Base-by-base conservation (phyloP, 2,888 invertebrate species). In the Brachyptera putata region DNA sequence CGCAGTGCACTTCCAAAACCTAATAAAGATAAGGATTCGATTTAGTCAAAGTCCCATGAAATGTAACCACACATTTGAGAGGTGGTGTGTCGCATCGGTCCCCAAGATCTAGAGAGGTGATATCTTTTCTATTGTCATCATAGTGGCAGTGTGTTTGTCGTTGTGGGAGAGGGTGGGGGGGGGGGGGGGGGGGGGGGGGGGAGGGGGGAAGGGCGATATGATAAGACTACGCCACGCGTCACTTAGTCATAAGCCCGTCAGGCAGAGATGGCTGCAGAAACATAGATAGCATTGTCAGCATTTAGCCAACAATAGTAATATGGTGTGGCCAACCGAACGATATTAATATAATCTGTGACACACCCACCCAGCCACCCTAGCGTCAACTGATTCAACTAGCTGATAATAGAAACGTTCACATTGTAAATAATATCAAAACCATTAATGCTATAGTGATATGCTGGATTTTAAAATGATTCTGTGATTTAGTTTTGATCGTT, bases 11-110 rank as follows among this genome's bases (percentile, higher is more conserved):
- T 43, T 43, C 16, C 22, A 30, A 36, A 53, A 53, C 34, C 16
- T 53, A 53, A 53, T 53, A 53, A 53, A 53, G 53, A 53, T 53
- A 53, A 53, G 53, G 36, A 53, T 34, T 53, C 53, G 53, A 53
- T 53, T 53, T 53, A 53, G 53, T 34, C 53, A 22, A 13, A 53
- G 13, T 21, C 34, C 53, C 53, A 53, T 53, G 53, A 53, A 53
- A 53, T 34, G 36, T 53, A 53, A 53, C 53, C 53, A 34, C 46
- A 21, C 34, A 50, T 26, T 25, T 7, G 53, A 53, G 46, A 46
- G 24, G 46, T 46, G 21, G 30, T n/a, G 30, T 11, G 5, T 30
- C 30, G 11, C 30, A 30, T 30, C 30, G 30, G 30, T 30, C 30
- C 30, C 30, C 30, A 7, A 30, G 30, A 30, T 30, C 30, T 46